Conservation (phyloP, 1,140 invertebrate species). For the Papilio polytes region DNA sequence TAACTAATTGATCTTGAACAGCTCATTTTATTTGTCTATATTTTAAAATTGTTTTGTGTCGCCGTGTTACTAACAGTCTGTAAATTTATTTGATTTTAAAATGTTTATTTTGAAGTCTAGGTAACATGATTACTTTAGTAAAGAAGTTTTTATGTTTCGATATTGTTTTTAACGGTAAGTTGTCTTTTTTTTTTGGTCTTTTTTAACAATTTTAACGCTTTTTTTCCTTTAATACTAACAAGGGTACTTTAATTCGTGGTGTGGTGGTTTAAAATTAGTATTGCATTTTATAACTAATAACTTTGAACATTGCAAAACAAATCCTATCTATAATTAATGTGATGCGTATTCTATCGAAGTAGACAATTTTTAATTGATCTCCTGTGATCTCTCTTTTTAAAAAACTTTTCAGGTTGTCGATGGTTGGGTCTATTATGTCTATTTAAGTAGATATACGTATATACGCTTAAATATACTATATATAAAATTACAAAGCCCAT, state of each 20-base stretch:
- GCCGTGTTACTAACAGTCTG: slow-evolving; percentile 66
- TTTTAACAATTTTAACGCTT: slow-evolving; percentile 69
- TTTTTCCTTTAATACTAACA: slow-evolving; percentile 56
- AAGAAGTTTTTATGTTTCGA: neutral
- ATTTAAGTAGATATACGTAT: slow-evolving; percentile 52
- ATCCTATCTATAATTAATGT: slow-evolving; percentile 76
- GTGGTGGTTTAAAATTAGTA: slow-evolving; percentile 72
- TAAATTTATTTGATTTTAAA: slow-evolving; percentile 44
- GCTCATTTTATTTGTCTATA: slow-evolving; percentile 71
- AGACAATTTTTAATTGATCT: slow-evolving; percentile 12
- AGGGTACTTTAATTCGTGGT: slow-evolving; percentile 66
- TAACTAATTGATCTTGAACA: slow-evolving; percentile 76
- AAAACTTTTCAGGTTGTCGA: slow-evolving; percentile 35
- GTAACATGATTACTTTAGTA: neutral
- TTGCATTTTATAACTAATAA: slow-evolving; percentile 50
- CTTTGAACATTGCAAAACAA: slow-evolving; percentile 39
- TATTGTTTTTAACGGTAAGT: slow-evolving; percentile 66
- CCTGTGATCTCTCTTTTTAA: neutral
- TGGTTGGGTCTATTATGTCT: slow-evolving; percentile 27
- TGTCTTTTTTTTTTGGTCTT: slow-evolving; percentile 53
- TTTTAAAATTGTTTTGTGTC: slow-evolving; percentile 52
- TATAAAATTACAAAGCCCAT: too few relatives aligned
- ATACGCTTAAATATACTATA: slow-evolving; percentile 49
- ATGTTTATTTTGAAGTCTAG: slow-evolving; percentile 6
- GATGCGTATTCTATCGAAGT: slow-evolving; percentile 62